A percentile compares a stretch with the other conserved stretches of the same genome.
These are phyloP conservation scores for Pseudomyrmex flavicornis DNA, from an alignment of 1,140 invertebrate genomes.

Conservation along the genomic window DNA sequence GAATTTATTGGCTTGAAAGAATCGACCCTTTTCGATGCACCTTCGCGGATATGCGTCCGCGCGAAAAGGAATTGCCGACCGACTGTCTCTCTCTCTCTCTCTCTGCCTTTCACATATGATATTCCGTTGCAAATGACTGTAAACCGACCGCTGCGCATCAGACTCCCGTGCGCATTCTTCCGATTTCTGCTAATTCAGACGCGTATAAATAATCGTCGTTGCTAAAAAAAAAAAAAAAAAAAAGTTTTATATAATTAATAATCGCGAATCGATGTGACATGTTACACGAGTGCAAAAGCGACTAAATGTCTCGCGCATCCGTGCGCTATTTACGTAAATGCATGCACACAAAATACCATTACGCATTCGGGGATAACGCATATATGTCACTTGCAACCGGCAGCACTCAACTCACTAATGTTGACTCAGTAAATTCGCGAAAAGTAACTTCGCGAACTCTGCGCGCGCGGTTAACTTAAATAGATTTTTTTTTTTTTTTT, in stretches of 20 bases:
- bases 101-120: constrained; percentile 50
- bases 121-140: constrained; percentile 36
- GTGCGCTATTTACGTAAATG: constrained; percentile 47
- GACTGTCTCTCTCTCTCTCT: background rate
- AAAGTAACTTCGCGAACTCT: constrained; percentile 30
- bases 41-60: constrained; percentile 19
- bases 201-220: constrained; percentile 40
- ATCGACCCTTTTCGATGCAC: constrained; percentile 66
- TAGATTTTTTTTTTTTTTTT: constrained; percentile 24
- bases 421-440: constrained; percentile 30
- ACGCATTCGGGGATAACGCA: constrained; percentile 52
- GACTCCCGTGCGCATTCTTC: constrained; percentile 29
- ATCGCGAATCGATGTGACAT: constrained; percentile 22
- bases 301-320: constrained; percentile 43
- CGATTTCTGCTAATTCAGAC: constrained; percentile 59
- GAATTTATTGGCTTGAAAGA: constrained; percentile 67
- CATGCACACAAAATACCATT: constrained; percentile 40
- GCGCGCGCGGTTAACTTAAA: constrained; percentile 14
- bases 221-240: background rate
- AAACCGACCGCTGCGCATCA: background rate
- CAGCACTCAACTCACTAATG: constrained; percentile 45
- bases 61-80: constrained; percentile 15
- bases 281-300: constrained; percentile 9
- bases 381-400: constrained; percentile 50
- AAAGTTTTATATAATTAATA: constrained; percentile 49